A percentile compares a stretch with the other conserved stretches of the same genome.
These are phyloP conservation scores for Microchrysa polita DNA, from an alignment of 2,888 invertebrate genomes.

Conservation along the genomic window DNA sequence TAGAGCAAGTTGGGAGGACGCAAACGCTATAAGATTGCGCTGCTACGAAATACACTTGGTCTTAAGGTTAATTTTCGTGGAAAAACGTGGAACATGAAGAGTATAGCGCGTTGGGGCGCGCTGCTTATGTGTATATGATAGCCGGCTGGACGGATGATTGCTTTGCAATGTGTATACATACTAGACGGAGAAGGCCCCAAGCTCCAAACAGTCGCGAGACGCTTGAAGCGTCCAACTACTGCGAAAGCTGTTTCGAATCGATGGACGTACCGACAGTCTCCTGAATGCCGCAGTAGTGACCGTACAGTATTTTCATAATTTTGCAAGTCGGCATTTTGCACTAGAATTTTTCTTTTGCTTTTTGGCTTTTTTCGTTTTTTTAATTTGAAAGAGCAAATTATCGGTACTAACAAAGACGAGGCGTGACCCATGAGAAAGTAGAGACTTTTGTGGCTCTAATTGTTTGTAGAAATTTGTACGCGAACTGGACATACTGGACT, in stretches of 20 bases:
- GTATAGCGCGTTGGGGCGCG: conserved; percentile 6
- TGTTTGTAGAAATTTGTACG: too few relatives aligned
- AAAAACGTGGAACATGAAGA: conserved; percentile 23
- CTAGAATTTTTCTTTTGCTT: conserved; percentile 1
- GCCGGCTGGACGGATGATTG: neutral
- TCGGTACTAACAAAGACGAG: too few relatives aligned
- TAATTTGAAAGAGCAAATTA: too few relatives aligned
- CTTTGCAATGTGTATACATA: too few relatives aligned
- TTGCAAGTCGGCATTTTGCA: conserved; percentile 29
- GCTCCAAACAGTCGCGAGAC: conserved; percentile 3
- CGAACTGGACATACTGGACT: too few relatives aligned
- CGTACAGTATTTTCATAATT: conserved; percentile 37
- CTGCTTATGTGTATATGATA: neutral
- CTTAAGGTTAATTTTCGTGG: conserved; percentile 38
- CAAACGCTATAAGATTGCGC: too few relatives aligned
- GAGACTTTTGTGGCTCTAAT: too few relatives aligned
- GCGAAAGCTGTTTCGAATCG: conserved; percentile 17
- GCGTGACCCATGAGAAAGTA: too few relatives aligned
- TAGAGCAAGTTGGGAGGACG: too few relatives aligned
- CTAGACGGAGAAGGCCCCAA: neutral
- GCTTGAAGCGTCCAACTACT: conserved; percentile 30
- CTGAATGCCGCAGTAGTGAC: conserved; percentile 46
- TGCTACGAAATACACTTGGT: conserved; percentile 8
- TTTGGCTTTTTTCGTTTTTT: too few relatives aligned
- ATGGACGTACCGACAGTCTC: conserved; percentile 41